These are phyloP conservation scores for Sthenelais limicola DNA, from an alignment of 2,888 invertebrate genomes.

Conservation along the genomic window DNA sequence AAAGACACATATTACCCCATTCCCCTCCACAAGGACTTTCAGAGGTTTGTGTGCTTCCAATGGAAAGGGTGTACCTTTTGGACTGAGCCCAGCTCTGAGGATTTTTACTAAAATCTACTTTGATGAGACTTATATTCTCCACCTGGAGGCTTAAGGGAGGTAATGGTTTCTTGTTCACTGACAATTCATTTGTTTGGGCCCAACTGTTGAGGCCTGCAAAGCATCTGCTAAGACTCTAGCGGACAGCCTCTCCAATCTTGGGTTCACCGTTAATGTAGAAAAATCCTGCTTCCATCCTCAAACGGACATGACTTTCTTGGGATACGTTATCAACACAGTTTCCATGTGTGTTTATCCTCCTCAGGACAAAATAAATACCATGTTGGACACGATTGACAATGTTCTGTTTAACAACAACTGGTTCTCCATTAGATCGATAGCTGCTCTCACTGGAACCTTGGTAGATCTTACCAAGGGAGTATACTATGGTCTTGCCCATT, in stretches of 20 bases:
- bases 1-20: constrained; percentile 48
- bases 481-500: constrained; percentile 6
- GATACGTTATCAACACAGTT: constrained; percentile 49
- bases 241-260: constrained; percentile 35
- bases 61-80: constrained; percentile 50
- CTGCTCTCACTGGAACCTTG: constrained; percentile 11
- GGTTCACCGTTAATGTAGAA: constrained; percentile 43
- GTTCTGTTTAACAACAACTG: background rate
- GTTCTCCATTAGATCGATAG: constrained; percentile 13
- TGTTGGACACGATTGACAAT: background rate
- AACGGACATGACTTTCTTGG: constrained; percentile 43
- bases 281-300: constrained; percentile 44
- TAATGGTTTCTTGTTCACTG: constrained; percentile 45
- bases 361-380: constrained; percentile 10
- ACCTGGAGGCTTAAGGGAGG: constrained; percentile 42
- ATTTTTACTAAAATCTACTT: constrained; percentile 52
- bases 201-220: constrained; percentile 31
- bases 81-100: constrained; percentile 46
- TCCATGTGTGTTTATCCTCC: constrained; percentile 44
- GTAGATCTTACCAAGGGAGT: constrained; percentile 19
- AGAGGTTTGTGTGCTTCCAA: constrained; percentile 47
- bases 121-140: constrained; percentile 51
- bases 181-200: constrained; percentile 49
- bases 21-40: constrained; percentile 35
- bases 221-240: constrained; percentile 24